Conservation (phyloP, 1,140 invertebrate genomes). For the Drosophila erecta region DNA sequence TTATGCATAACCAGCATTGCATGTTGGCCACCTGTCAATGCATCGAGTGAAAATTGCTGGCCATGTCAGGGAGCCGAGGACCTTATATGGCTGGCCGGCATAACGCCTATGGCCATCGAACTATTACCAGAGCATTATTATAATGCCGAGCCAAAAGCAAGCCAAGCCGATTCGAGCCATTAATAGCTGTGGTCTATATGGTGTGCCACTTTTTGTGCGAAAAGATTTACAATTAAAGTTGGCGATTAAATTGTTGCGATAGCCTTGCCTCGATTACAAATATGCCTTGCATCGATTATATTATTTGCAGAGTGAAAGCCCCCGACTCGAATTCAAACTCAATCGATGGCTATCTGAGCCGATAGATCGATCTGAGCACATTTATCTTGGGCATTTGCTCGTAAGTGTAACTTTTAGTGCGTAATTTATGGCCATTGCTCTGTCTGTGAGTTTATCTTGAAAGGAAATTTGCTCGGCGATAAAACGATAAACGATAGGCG, state of each 20-base stretch:
- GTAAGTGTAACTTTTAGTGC: constrained; percentile 67
- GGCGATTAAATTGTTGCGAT: constrained; percentile 73
- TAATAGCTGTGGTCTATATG: constrained; percentile 41
- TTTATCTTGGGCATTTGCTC: constrained; percentile 64
- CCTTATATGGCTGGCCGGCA: constrained; percentile 70
- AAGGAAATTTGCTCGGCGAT: constrained; percentile 73
- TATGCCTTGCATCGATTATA: constrained; percentile 58
- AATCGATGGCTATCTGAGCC: constrained; percentile 60
- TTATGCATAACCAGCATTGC: constrained; percentile 26
- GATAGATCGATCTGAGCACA: constrained; percentile 35
- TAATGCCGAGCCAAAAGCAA: constrained; percentile 45
- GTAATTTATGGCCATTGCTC: constrained; percentile 75
- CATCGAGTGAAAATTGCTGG: constrained; percentile 73
- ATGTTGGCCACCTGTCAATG: constrained; percentile 70
- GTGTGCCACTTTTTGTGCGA: constrained; percentile 47
- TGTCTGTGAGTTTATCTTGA: constrained; percentile 73
- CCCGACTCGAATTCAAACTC: constrained; percentile 23
- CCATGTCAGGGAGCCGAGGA: constrained; percentile 54
- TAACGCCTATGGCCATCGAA: constrained; percentile 71
- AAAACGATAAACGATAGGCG: constrained; percentile 53
- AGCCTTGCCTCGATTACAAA: constrained; percentile 66
- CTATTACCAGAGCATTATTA: constrained; percentile 72
- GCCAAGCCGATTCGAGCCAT: constrained; percentile 39
- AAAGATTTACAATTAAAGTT: constrained; percentile 80
- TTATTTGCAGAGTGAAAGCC: constrained; percentile 72